A percentile compares a stretch with the other conserved stretches of the same genome.
Conservation (phyloP, 1,140 invertebrate species). For the Delia radicum region DNA sequence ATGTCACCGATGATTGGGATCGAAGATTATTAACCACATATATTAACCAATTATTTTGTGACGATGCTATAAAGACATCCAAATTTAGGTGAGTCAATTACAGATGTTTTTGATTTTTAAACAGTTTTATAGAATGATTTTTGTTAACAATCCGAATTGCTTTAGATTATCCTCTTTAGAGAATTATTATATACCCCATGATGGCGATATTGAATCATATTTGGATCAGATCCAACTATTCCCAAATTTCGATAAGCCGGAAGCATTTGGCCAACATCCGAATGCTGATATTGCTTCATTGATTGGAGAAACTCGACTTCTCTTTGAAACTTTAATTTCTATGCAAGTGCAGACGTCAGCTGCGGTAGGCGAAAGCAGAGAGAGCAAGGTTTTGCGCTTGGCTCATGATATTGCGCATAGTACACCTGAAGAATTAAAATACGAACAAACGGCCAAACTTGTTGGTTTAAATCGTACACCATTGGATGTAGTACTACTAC, state of each 20-base stretch:
- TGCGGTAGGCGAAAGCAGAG: constrained; percentile 61
- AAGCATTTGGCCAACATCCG: constrained; percentile 85
- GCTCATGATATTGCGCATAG: constrained; percentile 70
- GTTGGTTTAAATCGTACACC: constrained; percentile 72
- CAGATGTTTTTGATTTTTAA: too few relatives aligned
- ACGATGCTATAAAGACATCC: constrained; percentile 64
- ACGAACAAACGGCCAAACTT: constrained; percentile 70
- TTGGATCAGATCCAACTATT: constrained; percentile 74
- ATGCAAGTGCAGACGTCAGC: constrained; percentile 69
- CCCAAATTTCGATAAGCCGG: constrained; percentile 75
- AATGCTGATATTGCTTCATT: constrained; percentile 89
- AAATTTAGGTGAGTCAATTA: constrained; percentile 60
- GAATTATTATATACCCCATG: constrained; percentile 78
- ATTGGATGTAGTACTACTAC: constrained; percentile 78
- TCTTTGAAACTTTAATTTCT: constrained; percentile 80
- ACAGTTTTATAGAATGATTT: too few relatives aligned
- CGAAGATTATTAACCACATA: constrained; percentile 77
- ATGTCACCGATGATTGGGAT: constrained; percentile 95
- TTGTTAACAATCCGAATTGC: too few relatives aligned
- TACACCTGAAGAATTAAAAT: constrained; percentile 72
- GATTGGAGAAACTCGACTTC: constrained; percentile 71
- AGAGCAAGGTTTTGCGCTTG: constrained; percentile 74
- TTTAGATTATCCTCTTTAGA: constrained; percentile 64
- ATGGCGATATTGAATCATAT: constrained; percentile 78
- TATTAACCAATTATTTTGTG: constrained; percentile 77